Conservation (phyloP, 2,113 vertebrate genomes). For the Okapia johnstoni region DNA sequence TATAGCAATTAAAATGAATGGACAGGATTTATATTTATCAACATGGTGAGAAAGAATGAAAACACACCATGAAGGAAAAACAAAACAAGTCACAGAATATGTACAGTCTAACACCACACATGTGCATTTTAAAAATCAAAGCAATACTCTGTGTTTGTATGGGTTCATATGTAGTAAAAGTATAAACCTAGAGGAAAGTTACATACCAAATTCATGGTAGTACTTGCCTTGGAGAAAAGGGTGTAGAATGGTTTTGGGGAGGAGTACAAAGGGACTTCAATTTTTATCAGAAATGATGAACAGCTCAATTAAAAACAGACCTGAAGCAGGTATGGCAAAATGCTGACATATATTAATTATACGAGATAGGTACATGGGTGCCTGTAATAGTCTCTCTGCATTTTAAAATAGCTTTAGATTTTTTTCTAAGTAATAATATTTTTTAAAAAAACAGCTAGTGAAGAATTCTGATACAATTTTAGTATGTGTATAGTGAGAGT, state of each 20-base stretch:
- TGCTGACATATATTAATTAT: not conserved
- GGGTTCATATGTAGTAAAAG: not conserved
- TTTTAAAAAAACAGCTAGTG: conserved; percentile 10
- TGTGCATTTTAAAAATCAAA: conserved; percentile 31
- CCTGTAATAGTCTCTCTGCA: not conserved
- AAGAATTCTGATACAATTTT: conserved; percentile 37
- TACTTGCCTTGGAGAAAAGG: conserved; percentile 31
- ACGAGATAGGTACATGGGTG: not conserved
- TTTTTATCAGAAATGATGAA: conserved; percentile 46
- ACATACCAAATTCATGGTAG: not conserved
- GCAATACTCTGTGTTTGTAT: not conserved
- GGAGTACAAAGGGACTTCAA: not conserved
- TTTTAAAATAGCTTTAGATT: not conserved
- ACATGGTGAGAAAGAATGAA: conserved; percentile 40
- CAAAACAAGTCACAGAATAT: not conserved
- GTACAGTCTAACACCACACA: not conserved
- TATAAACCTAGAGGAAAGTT: conserved; percentile 27
- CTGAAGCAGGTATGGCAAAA: conserved; percentile 27
- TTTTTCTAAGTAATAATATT: conserved; percentile 28
- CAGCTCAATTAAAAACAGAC: not conserved
- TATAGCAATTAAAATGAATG: conserved; percentile 56
- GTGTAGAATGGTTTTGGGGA: not conserved
- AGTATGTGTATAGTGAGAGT: not conserved
- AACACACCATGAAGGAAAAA: not conserved
- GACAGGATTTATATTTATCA: conserved; percentile 35